Evolutionary conservation across 2,113 vertebrate genomes (phyloP).

Genomic region (Pipra filicauda): DNA sequence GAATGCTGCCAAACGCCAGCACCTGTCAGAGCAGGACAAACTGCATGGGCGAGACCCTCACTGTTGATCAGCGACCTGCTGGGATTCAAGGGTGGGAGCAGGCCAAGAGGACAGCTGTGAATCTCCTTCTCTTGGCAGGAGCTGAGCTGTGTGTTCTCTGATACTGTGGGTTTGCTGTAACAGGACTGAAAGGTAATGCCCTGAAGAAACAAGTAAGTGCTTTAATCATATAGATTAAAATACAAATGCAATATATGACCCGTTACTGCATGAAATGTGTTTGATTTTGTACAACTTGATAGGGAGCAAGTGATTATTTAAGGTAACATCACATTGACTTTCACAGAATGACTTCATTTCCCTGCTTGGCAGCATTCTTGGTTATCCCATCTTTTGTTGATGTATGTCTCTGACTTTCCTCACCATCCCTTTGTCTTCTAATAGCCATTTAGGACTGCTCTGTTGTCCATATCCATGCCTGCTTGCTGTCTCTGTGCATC

Average conservation of each 20-base stretch:
- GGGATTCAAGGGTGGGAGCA: not conserved
- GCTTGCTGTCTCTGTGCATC: not conserved
- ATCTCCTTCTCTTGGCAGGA: not conserved
- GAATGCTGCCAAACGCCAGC: not conserved
- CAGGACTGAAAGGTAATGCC: not conserved
- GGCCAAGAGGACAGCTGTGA: not conserved
- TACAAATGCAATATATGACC: not conserved
- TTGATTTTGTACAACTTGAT: not conserved
- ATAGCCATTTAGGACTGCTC: not conserved
- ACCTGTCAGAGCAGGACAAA: constrained; percentile 20
- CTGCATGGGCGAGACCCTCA: fast-evolving
- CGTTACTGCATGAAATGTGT: not conserved
- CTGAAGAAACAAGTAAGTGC: not conserved
- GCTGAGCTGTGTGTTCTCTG: not conserved
- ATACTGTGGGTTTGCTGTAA: not conserved
- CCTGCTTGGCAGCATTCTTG: not conserved
- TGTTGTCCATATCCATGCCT: not conserved
- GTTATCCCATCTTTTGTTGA: not conserved
- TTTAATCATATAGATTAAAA: not conserved
- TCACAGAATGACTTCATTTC: not conserved
- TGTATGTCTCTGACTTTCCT: not conserved
- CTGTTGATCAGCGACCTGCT: not conserved
- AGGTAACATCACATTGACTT: not conserved
- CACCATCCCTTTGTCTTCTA: not conserved
- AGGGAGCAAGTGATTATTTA: not conserved